phyloP scores from a whole-genome alignment of 2,113 vertebrate species.

The Bufo bufo region DNA sequence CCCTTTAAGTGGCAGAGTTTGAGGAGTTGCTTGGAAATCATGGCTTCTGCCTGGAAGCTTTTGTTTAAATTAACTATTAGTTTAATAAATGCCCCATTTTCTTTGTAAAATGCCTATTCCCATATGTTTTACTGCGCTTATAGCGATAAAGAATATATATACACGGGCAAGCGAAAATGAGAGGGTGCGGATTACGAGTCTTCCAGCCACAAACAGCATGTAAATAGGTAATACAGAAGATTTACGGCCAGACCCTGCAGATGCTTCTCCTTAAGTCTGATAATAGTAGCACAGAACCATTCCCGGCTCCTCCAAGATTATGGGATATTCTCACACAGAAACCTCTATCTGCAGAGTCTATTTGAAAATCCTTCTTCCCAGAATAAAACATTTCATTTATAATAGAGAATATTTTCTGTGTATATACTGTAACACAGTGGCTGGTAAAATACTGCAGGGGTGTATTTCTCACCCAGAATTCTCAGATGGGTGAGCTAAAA shows the following conservation, averaged over 20 bases:
- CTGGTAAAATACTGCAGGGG: too few relatives aligned
- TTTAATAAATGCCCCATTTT: background rate
- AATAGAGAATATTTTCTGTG: background rate
- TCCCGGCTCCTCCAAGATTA: background rate
- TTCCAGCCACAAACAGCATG: constrained; percentile 10
- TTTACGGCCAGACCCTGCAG: background rate
- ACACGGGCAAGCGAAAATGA: background rate
- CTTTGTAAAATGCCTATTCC: background rate
- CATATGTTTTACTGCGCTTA: background rate
- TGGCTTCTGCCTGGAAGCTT: background rate
- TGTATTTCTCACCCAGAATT: too few relatives aligned
- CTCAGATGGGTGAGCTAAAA: too few relatives aligned
- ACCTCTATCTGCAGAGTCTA: background rate
- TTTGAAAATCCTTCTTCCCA: background rate
- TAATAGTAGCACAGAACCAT: constrained; percentile 9
- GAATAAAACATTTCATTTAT: constrained; percentile 5
- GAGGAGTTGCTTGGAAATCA: background rate
- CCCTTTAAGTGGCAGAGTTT: background rate
- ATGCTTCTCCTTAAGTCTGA: constrained; percentile 2
- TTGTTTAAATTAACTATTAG: background rate
- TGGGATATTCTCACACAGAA: constrained; percentile 4
- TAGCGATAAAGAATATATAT: background rate
- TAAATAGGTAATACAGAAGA: constrained; percentile 23
- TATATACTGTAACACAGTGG: background rate
- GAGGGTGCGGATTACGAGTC: background rate